Evolutionary conservation across 2,888 invertebrate genomes (phyloP), one percentile per base, ranked within the genome.

Genomic region (Xestia c-nigrum): DNA sequence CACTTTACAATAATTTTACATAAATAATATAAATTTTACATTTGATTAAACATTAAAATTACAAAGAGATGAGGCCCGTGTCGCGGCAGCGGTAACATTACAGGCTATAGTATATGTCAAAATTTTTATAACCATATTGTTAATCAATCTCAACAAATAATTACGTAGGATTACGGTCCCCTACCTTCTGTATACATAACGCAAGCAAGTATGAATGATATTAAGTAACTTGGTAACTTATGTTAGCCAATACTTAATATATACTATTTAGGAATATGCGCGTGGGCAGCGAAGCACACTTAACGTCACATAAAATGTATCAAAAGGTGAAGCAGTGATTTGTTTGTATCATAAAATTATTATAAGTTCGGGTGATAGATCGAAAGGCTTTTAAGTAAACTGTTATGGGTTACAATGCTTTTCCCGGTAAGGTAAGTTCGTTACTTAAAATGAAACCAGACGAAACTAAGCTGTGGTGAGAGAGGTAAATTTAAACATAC

Each of bases 241-340:
- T 77, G 68, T 84, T 86, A 79, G 74, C 69, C 69, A 81, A 87
- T 50, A 73, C 43, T 38, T 77, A 63, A 80, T 68, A n/a, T n/a
- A n/a, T n/a, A 88, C 78, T 61, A 70, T 81, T 88, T 78, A 71
- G 74, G 86, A 55, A 63, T 61, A 71, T 50, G 43, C 55, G 75
- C 61, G 88, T 84, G 76, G 88, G 86, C 55, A 72, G 79, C 63
- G 1, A 31, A 71, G 66, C 71, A 72, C 72, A 73, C 67, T 80
- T 66, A 83, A 78, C 69, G 75, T 74, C 78, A 73, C 57, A 69
- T 78, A 83, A 87, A 86, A 77, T 74, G 65, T 74, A 74, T 80
- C 68, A 81, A 78, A 70, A 81, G 57, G 67, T 57, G 67, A 75
- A 46, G 72, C 50, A 38, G 43, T 76, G 75, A 78, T 86, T 81